Evolutionary conservation across 2,113 vertebrate species (phyloP).

Genomic region (Eublepharis macularius): DNA sequence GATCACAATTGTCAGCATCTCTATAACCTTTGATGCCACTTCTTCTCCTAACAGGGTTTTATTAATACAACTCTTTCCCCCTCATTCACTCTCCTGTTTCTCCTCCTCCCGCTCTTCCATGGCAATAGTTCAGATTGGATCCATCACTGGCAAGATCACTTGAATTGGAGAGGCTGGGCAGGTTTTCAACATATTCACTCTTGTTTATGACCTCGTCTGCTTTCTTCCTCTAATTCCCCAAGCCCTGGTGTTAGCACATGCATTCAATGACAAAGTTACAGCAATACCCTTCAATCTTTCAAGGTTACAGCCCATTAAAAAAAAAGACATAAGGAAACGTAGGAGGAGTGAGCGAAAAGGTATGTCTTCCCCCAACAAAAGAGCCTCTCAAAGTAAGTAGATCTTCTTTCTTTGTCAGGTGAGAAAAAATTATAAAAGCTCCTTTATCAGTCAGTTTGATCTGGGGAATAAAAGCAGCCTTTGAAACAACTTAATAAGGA

Average conservation of each 20-base stretch:
- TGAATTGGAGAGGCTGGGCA: constrained; percentile 54
- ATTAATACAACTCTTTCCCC: constrained; percentile 1
- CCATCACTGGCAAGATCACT: constrained; percentile 69
- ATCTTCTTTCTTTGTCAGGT: constrained; percentile 61
- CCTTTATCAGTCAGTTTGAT: constrained; percentile 64
- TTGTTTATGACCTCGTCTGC: constrained; percentile 19
- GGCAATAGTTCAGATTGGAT: constrained; percentile 59
- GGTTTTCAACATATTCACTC: constrained; percentile 36
- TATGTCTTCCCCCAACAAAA: constrained; percentile 55
- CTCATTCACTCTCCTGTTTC: constrained; percentile 23
- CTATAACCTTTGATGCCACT: constrained; percentile 3
- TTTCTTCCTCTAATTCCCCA: neutral
- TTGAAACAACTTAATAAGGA: constrained; percentile 64
- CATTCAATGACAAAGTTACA: neutral
- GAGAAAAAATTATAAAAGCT: constrained; percentile 63
- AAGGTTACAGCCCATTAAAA: constrained; percentile 46
- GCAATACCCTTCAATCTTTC: constrained; percentile 23
- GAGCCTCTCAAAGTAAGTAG: constrained; percentile 42
- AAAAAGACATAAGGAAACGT: constrained; percentile 42
- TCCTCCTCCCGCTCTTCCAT: constrained; percentile 16
- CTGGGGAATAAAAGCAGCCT: constrained; percentile 67
- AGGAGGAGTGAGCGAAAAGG: constrained; percentile 36
- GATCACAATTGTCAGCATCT: constrained; percentile 41
- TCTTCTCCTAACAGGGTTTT: constrained; percentile 50
- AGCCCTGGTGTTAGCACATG: neutral